Conservation (phyloP, 1,140 invertebrate genomes). For the Drosophila sturtevanti region DNA sequence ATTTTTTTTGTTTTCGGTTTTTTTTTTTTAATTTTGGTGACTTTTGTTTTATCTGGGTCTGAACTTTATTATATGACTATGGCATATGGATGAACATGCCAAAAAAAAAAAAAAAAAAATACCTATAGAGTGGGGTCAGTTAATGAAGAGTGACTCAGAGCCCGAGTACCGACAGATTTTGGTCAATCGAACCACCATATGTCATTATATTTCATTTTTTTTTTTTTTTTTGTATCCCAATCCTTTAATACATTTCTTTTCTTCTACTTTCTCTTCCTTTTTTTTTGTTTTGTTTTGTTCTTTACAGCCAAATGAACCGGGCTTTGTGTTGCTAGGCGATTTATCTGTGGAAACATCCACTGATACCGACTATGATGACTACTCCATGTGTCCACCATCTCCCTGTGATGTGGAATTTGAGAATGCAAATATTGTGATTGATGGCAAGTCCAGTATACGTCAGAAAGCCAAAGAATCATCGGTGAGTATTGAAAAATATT, state of each 20-base stretch:
- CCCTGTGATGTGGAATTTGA: slow-evolving; percentile 92
- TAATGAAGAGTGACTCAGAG: slow-evolving; percentile 1
- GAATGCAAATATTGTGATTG: slow-evolving; percentile 94
- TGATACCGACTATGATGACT: slow-evolving; percentile 85
- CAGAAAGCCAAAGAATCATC: slow-evolving; percentile 85
- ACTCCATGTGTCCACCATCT: slow-evolving; percentile 87
- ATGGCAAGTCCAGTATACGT: slow-evolving; percentile 90
- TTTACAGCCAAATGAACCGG: slow-evolving; percentile 87
- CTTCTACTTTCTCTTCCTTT: slow-evolving; percentile 1
- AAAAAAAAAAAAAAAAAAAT: slow-evolving; percentile 15
- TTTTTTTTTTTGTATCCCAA: slow-evolving; percentile 10
- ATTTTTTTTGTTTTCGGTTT: slow-evolving; percentile 60
- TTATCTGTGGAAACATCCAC: slow-evolving; percentile 86
- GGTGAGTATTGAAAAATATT: slow-evolving; percentile 62
- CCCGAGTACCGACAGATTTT: background rate
- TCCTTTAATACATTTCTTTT: slow-evolving; percentile 35
- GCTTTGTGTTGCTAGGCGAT: slow-evolving; percentile 85
- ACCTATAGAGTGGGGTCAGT: background rate
- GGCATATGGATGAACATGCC: slow-evolving; percentile 32
- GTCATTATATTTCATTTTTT: slow-evolving; percentile 11
- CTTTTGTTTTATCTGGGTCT: slow-evolving; percentile 36
- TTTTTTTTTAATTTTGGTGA: slow-evolving; percentile 50
- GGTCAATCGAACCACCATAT: background rate
- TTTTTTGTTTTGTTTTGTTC: slow-evolving; percentile 20
- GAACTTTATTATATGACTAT: slow-evolving; percentile 53